Evolutionary conservation across 2,888 invertebrate species (phyloP).

Genomic region (Gasteruption jaculator): DNA sequence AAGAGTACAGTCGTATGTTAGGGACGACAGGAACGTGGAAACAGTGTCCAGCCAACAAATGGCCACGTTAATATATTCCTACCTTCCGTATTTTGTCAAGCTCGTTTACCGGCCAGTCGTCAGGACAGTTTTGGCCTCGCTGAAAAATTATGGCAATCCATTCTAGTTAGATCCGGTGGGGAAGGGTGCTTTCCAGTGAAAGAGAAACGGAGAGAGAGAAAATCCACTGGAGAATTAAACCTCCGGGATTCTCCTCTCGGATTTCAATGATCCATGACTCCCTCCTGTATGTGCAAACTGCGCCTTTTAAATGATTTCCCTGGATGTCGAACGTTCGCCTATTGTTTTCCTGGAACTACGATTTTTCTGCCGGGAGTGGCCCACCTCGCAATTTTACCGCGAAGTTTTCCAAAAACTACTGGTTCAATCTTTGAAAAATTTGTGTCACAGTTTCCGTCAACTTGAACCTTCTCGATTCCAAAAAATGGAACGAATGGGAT

Average conservation of each 20-base stretch:
- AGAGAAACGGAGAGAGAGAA: constrained; percentile 1
- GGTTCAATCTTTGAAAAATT: no score
- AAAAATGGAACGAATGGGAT: no score
- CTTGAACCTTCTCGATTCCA: no score
- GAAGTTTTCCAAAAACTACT: no score
- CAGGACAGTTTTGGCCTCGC: constrained; percentile 26
- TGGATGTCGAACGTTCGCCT: no score
- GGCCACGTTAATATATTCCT: constrained; percentile 31
- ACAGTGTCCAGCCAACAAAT: constrained; percentile 23
- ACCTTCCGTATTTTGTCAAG: constrained; percentile 46
- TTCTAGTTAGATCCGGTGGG: constrained; percentile 44
- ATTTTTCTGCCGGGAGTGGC: no score
- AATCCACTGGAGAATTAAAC: constrained; percentile 9
- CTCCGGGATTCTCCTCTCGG: constrained; percentile 25
- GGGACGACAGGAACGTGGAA: not conserved
- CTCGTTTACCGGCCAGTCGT: constrained; percentile 35
- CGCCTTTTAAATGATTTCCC: no score
- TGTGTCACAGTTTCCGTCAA: no score
- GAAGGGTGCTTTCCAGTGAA: constrained; percentile 10
- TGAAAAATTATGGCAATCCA: constrained; percentile 45
- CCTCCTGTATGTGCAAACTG: no score
- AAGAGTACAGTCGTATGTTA: no score
- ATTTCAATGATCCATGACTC: constrained; percentile 32
- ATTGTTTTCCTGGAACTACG: no score
- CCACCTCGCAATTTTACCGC: no score